A percentile compares a stretch with the other conserved stretches of the same genome.
phyloP scores from a whole-genome alignment of 2,797 vertebrate genomes.

The Anas capensis region DNA sequence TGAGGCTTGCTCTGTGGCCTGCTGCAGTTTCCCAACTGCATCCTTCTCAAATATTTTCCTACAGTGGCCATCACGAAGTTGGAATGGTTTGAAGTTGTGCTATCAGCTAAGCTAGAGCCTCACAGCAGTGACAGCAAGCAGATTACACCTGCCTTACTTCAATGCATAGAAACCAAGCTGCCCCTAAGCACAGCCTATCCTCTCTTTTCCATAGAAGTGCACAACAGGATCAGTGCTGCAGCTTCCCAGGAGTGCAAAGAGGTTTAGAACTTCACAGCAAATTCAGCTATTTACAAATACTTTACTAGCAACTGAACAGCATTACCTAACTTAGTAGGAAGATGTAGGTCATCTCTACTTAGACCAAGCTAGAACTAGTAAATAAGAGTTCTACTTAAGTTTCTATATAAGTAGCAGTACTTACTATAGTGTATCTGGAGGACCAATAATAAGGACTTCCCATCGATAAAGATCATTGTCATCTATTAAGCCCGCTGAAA shows the following conservation, averaged over 20 bases:
- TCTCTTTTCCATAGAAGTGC: not conserved
- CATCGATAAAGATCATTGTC: conserved; percentile 99
- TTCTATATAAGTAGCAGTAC: conserved; percentile 76
- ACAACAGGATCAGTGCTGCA: not conserved
- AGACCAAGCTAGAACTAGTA: not conserved
- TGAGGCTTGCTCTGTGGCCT: not conserved
- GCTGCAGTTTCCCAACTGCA: not conserved
- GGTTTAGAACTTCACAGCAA: not conserved
- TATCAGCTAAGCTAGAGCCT: not conserved
- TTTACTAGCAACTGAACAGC: not conserved
- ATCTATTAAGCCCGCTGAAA: conserved; percentile 98
- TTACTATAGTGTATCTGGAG: conserved; percentile 99
- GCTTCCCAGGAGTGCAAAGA: not conserved
- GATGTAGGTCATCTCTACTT: not conserved
- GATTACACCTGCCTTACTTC: not conserved
- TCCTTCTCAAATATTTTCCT: not conserved
- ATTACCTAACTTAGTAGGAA: not conserved
- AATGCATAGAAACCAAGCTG: not conserved
- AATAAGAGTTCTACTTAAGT: not conserved
- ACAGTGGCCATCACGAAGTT: not conserved
- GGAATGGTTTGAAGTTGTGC: not conserved
- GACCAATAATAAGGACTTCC: conserved; percentile 99
- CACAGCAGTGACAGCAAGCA: not conserved
- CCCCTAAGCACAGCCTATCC: not conserved
- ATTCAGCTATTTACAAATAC: not conserved